Evolutionary conservation across 1,140 invertebrate species (phyloP), one percentile per base, ranked within the genome.

Genomic region (Lepidostoma basale): DNA sequence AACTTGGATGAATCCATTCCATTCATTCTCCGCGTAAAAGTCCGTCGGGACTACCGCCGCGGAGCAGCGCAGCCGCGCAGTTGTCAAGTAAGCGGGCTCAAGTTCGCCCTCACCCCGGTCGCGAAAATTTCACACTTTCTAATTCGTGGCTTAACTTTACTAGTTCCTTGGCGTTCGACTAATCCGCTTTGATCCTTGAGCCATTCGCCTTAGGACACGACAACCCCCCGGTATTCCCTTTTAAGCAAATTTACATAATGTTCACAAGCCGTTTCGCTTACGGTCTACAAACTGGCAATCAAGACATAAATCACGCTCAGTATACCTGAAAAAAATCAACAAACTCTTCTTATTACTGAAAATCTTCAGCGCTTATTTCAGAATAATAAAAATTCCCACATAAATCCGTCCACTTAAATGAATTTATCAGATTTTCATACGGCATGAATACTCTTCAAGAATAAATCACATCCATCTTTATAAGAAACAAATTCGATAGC

Each of bases 221-320:
- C 14, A 28, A 33, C 20, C 40, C 18, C 33, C 42, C 42, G 14
- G 39, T 49, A 52, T 26, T 65, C 45, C 62, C 42, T 22, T 65
- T 65, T 52, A 22, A 52, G 39, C 45, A 44, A 68, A 68, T 68
- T 68, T 68, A 68, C 66, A 68, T 68, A 68, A 68, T 68, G 66
- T 68, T 68, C 66, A 68, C 66, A 47, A 68, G 66, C 66, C 66
- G 66, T 68, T 68, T 68, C 66, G 66, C 66, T 68, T 68, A 68
- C 66, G 60, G 59, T 68, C 66, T 62, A 68, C 66, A 60, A 36
- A 45, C 56, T 62, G 66, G 66, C 66, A 68, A 68, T 68, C 66
- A 68, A 62, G 56, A 52, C 66, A 54, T 68, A 68, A 68, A 68
- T 68, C 66, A 68, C 56, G 33, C 44, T 68, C 36, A 52, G 45